Conservation (phyloP, 1,140 invertebrate genomes). For the Vanessa atalanta region DNA sequence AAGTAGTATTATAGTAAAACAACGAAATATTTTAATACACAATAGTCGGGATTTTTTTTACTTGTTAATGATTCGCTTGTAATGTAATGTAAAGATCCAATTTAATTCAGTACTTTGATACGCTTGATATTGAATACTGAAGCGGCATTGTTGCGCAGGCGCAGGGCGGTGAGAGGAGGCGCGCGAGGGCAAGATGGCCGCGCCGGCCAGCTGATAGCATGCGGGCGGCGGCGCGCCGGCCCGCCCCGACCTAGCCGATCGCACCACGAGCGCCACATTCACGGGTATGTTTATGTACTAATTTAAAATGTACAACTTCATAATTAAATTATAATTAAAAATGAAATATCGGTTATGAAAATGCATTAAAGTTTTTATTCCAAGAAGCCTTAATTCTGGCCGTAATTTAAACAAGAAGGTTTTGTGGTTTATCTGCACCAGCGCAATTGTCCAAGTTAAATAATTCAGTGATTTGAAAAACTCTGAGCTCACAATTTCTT, state of each 20-base stretch:
- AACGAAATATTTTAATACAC: too few relatives aligned
- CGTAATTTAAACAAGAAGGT: too few relatives aligned
- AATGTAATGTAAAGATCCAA: too few relatives aligned
- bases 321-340: background rate
- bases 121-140: background rate
- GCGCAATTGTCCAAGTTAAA: background rate
- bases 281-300: slow-evolving; percentile 56
- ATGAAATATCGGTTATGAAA: too few relatives aligned
- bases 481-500: too few relatives aligned
- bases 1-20: too few relatives aligned
- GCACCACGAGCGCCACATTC: slow-evolving; percentile 72
- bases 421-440: background rate
- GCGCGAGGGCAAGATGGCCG: slow-evolving; percentile 65
- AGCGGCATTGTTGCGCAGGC: slow-evolving; percentile 46
- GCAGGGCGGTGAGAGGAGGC: slow-evolving; percentile 68
- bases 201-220: slow-evolving; percentile 76
- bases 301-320: background rate
- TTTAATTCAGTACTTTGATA: background rate
- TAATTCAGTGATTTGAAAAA: background rate
- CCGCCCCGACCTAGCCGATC: slow-evolving; percentile 76
- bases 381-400: too few relatives aligned
- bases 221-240: slow-evolving; percentile 75
- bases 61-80: too few relatives aligned
- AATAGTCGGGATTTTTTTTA: too few relatives aligned
- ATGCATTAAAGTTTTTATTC: too few relatives aligned